phyloP scores from a whole-genome alignment of 2,113 vertebrate species.

The Balaenoptera acutorostrata region DNA sequence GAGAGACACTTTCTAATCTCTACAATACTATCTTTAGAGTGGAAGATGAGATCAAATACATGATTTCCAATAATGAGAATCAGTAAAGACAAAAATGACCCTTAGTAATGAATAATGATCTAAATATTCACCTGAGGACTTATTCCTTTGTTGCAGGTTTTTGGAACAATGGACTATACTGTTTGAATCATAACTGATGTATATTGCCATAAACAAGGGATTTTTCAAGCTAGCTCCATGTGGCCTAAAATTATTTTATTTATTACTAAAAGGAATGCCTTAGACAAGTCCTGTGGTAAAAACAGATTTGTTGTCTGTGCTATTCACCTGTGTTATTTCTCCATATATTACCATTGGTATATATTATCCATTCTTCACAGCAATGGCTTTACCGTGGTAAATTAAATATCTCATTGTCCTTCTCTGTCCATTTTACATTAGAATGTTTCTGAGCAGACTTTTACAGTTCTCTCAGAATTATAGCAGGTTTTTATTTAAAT shows the following conservation, averaged over 20 bases:
- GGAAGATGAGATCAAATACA: background rate
- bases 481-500: background rate
- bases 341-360: background rate
- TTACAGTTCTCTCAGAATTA: background rate
- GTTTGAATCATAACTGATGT: background rate
- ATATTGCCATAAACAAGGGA: background rate
- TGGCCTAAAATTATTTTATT: constrained; percentile 43
- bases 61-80: background rate
- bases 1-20: background rate
- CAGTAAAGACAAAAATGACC: background rate
- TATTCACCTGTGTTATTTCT: constrained; percentile 43
- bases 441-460: background rate
- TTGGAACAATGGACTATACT: background rate
- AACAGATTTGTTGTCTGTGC: background rate
- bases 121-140: background rate
- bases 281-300: background rate
- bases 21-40: background rate
- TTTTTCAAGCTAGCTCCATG: background rate
- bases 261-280: constrained; percentile 7
- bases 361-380: background rate
- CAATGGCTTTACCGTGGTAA: background rate
- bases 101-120: background rate
- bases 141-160: background rate
- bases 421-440: background rate
- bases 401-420: constrained; percentile 5